phyloP scores from a whole-genome alignment of 2,888 invertebrate genomes.

The Apodemia duryi region DNA sequence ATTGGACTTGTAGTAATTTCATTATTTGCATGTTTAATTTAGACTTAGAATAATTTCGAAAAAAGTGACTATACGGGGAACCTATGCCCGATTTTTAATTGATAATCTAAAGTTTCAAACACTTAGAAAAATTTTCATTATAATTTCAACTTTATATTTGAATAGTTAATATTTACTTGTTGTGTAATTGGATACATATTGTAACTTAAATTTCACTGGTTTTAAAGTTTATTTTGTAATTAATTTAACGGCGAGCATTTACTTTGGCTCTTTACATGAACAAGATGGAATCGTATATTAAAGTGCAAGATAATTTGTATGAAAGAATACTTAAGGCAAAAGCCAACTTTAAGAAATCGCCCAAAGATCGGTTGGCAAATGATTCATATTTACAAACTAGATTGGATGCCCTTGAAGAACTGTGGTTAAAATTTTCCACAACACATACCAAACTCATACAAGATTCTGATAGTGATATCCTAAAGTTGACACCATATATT shows the following conservation, averaged over 20 bases:
- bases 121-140: not conserved
- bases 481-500: slow-evolving; percentile 12
- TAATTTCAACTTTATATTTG: too few species aligned
- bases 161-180: too few species aligned
- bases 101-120: not conserved
- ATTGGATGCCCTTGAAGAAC: slow-evolving; percentile 21
- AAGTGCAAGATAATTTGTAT: slow-evolving; percentile 18
- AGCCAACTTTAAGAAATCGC: slow-evolving; percentile 20
- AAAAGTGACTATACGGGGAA: not conserved
- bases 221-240: too few species aligned
- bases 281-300: slow-evolving; percentile 18
- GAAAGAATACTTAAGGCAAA: slow-evolving; percentile 15
- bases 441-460: slow-evolving; percentile 17
- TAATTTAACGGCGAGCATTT: too few species aligned
- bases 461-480: not conserved
- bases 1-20: too few species aligned
- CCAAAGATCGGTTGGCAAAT: slow-evolving; percentile 14
- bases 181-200: too few species aligned
- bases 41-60: not conserved
- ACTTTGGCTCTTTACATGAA: too few species aligned
- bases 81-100: not conserved
- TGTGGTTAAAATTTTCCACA: slow-evolving; percentile 17
- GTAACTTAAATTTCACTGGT: too few species aligned
- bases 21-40: not conserved
- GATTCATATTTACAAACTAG: slow-evolving; percentile 19